These are phyloP conservation scores for Enteromius unitaeniatus DNA, from an alignment of 2,797 vertebrate genomes.

Conservation along the genomic window DNA sequence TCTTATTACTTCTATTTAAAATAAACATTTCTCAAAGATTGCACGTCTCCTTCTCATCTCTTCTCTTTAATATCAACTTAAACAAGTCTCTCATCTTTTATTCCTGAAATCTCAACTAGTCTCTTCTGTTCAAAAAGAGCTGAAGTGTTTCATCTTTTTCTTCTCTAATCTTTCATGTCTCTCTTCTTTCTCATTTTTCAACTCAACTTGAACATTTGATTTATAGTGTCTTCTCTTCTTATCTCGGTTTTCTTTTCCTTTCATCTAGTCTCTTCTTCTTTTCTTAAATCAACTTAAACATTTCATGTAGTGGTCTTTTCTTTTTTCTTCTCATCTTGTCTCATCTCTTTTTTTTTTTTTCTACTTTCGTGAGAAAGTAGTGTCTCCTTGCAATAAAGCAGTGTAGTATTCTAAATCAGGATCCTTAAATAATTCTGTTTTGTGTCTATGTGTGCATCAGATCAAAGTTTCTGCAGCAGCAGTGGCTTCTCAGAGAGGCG, in stretches of 20 bases:
- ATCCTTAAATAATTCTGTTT: conserved; percentile 27
- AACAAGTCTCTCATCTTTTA: background rate
- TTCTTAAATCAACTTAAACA: background rate
- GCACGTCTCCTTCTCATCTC: background rate
- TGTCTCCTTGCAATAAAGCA: background rate
- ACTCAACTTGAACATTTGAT: background rate
- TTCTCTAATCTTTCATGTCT: background rate
- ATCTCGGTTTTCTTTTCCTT: background rate
- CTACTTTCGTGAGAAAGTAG: background rate
- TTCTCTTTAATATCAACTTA: background rate
- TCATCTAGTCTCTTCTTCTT: background rate
- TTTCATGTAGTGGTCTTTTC: background rate
- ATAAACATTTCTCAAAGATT: background rate
- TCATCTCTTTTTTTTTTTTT: background rate
- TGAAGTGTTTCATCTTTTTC: background rate
- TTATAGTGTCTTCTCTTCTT: background rate
- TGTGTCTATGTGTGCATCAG: conserved; percentile 40
- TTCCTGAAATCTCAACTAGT: background rate
- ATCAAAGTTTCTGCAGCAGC: conserved; percentile 57
- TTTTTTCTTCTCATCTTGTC: background rate
- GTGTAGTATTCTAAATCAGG: background rate
- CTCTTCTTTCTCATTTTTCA: background rate
- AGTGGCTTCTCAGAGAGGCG: conserved; percentile 58
- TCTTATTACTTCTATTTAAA: background rate
- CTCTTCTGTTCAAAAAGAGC: background rate